Base-by-base conservation (phyloP, 2,113 vertebrate species). In the Mesoclemmys tuberculata region DNA sequence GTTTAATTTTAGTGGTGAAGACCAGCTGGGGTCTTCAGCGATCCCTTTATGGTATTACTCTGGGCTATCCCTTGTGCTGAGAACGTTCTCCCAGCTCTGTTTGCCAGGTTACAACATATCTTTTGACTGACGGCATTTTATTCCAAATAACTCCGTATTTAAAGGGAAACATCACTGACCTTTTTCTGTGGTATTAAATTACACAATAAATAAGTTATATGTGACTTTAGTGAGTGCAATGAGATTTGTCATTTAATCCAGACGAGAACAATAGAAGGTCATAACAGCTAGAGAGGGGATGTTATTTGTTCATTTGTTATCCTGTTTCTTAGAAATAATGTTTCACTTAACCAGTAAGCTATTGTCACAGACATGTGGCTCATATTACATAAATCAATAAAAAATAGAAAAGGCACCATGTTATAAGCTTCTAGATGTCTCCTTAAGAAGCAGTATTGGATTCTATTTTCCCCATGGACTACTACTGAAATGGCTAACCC, bases 1-100 rank as follows among this genome's bases (percentile, higher is more conserved):
- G 0, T 5, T 11, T 48, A 0, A 0, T 4, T 8, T 3, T 46
- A 61, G 2, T 38, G 2, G 1, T 74, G 44, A 12, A 26, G 52
- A 18, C 46, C 38, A 5, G 29, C 24, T 22, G n/a, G 21, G 27
- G 10, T 29, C 56, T 44, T 44, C n/a, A 71, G 2, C 0, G 0
- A 74, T 16, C 10, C 31, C 54, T 77, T 41, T 49, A 4, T 54
- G 31, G 24, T 13, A 38, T 81, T 54, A 22, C 41, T 77, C 9
- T 27, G 7, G 8, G 5, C 2, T 74, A 52, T 0, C 0, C 3
- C 1, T 29, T 31, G 2, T 4, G 38, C 87, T 3, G 19, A 8
- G 51, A 46, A 52, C 74, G 22, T 38, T 61, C 54, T 48, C 38
- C 52, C 58, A 90, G 21, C 75, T 22, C 22, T 80, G 26, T 68